These are phyloP conservation scores for Chaunax sp. DNA, from an alignment of 2,797 vertebrate genomes.

Conservation along the genomic window DNA sequence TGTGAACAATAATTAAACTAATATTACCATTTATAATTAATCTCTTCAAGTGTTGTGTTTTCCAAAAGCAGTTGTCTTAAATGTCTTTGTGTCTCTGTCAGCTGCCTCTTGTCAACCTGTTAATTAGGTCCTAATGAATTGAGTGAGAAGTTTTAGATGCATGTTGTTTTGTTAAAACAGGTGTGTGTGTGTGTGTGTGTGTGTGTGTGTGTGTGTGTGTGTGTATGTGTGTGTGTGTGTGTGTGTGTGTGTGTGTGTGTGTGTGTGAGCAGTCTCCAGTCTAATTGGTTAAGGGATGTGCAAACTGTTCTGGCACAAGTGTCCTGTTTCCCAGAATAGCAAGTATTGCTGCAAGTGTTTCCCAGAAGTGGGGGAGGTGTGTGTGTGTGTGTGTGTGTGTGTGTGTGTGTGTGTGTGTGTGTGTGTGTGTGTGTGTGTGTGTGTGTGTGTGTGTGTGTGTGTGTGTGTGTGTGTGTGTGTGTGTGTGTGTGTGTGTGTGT, in stretches of 20 bases:
- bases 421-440: too few relatives aligned
- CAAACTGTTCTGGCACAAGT: constrained; percentile 55
- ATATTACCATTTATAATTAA: too few relatives aligned
- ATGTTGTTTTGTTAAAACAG: constrained; percentile 26
- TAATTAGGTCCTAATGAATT: constrained; percentile 30
- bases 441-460: too few relatives aligned
- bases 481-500: constrained; percentile 21
- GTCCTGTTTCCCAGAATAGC: constrained; percentile 61
- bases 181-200: background rate
- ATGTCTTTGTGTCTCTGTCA: background rate
- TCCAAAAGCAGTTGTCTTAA: constrained; percentile 1
- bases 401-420: too few relatives aligned
- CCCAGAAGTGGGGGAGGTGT: constrained; percentile 41
- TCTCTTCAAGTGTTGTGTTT: background rate
- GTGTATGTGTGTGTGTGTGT: constrained; percentile 7
- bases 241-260: constrained; percentile 28
- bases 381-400: background rate
- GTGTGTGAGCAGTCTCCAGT: constrained; percentile 16
- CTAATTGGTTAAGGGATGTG: constrained; percentile 62
- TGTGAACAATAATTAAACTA: too few relatives aligned
- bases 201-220: constrained; percentile 5
- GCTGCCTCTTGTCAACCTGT: background rate
- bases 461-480: constrained; percentile 2
- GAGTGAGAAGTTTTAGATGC: background rate
- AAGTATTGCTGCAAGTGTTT: constrained; percentile 72